These are phyloP conservation scores for Mastigias papua DNA, from an alignment of 30 jellyfish, hydroid and myxozoan species.

Conservation along the genomic window DNA sequence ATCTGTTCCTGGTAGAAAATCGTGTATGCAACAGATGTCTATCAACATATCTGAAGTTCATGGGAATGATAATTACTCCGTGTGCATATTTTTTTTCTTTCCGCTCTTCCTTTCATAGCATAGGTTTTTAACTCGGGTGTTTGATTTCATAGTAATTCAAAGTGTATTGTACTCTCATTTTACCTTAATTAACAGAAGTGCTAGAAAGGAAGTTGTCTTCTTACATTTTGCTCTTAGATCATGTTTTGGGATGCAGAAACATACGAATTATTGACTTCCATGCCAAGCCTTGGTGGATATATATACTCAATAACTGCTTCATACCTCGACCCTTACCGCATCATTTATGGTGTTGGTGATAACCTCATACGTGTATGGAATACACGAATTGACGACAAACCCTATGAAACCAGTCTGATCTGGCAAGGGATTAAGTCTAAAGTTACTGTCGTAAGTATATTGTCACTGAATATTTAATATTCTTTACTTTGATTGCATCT, in stretches of 20 bases:
- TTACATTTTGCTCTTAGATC: neutral
- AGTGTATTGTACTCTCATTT: no score
- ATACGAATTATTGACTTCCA: constrained; percentile 9
- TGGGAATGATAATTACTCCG: no score
- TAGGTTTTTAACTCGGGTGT: no score
- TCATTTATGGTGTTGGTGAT: constrained; percentile 96
- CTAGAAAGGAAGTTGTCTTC: neutral
- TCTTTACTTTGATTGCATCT: neutral
- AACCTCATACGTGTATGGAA: constrained; percentile 90
- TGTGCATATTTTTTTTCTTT: no score
- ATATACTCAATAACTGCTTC: constrained; percentile 79
- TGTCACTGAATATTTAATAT: neutral
- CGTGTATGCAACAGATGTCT: no score
- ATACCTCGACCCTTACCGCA: constrained; percentile 74
- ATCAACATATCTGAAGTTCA: no score
- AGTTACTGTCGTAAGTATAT: constrained; percentile 77
- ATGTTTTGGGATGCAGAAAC: constrained; percentile 70
- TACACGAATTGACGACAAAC: constrained; percentile 61
- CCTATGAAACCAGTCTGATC: constrained; percentile 50
- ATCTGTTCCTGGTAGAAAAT: no score
- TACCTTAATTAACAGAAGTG: no score
- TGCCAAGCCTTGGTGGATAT: constrained; percentile 94
- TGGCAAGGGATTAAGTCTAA: constrained; percentile 95
- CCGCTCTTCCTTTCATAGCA: no score
- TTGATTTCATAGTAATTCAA: no score